Conservation (phyloP, 2,888 invertebrate genomes). For the Phaedon cochleariae region DNA sequence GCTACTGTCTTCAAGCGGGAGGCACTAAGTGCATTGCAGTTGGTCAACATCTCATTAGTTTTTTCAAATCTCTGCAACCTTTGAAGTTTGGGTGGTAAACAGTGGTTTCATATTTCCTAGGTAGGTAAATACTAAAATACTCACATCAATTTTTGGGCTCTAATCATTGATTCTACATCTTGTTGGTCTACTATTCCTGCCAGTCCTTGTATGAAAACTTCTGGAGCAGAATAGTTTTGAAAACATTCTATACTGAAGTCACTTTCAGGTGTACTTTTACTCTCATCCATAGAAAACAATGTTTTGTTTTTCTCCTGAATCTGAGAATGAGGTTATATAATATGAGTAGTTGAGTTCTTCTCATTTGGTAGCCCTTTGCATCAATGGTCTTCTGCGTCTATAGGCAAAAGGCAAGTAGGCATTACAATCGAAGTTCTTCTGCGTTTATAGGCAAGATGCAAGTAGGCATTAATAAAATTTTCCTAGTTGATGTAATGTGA, state of each 20-base stretch:
- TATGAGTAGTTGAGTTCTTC: too few relatives aligned
- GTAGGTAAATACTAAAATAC: slow-evolving; percentile 52
- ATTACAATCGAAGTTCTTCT: too few relatives aligned
- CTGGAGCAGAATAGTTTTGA: slow-evolving; percentile 89
- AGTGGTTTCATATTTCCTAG: not conserved
- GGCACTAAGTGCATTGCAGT: slow-evolving; percentile 94
- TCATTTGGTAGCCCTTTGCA: too few relatives aligned
- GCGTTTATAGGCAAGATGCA: too few relatives aligned
- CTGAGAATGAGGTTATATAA: too few relatives aligned
- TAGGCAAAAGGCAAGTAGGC: too few relatives aligned
- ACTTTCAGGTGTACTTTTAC: slow-evolving; percentile 70
- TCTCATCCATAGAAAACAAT: slow-evolving; percentile 53
- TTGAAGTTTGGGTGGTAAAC: slow-evolving; percentile 18
- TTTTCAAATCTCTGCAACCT: slow-evolving; percentile 97
- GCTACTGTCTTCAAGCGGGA: slow-evolving; percentile 85
- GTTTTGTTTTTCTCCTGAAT: too few relatives aligned
- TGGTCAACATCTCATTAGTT: slow-evolving; percentile 98
- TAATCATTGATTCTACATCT: slow-evolving; percentile 88
- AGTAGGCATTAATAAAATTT: too few relatives aligned
- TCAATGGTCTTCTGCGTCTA: too few relatives aligned
- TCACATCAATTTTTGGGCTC: slow-evolving; percentile 94
- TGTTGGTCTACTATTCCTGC: slow-evolving; percentile 92
- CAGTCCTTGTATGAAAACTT: slow-evolving; percentile 91
- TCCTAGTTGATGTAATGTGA: too few relatives aligned
- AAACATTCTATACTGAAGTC: slow-evolving; percentile 86